Conservation (phyloP, 2,888 invertebrate genomes). For the Tipula lateralis region DNA sequence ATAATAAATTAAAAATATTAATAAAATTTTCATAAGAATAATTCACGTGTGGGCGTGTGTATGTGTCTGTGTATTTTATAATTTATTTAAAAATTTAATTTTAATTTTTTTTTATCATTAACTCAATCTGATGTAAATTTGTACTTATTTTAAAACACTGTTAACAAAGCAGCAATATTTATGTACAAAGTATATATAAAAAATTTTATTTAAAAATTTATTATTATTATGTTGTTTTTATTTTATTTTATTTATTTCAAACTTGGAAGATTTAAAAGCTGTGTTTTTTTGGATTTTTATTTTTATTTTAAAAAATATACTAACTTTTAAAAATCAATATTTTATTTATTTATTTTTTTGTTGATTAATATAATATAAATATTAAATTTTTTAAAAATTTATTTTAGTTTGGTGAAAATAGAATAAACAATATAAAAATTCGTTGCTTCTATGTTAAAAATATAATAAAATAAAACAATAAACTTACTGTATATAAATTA, state of each 20-base stretch:
- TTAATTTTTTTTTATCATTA: background rate
- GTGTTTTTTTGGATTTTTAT: background rate
- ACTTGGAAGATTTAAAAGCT: constrained; percentile 24
- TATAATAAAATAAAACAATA: background rate
- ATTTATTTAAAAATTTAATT: background rate
- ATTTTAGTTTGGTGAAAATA: background rate
- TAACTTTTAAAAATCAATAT: background rate
- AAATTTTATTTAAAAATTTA: constrained; percentile 24
- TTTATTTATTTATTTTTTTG: too few species aligned
- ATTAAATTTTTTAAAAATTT: background rate
- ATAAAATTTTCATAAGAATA: constrained; percentile 26
- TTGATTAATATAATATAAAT: background rate
- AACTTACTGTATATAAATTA: background rate
- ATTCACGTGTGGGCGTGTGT: too few species aligned
- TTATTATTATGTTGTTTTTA: constrained; percentile 9
- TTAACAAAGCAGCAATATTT: constrained; percentile 28
- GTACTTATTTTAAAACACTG: constrained; percentile 29
- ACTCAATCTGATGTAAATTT: constrained; percentile 21
- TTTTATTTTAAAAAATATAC: background rate
- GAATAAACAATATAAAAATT: background rate
- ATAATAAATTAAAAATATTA: constrained; percentile 27
- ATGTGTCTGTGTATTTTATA: background rate
- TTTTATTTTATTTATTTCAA: too few species aligned
- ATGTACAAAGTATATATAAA: constrained; percentile 27
- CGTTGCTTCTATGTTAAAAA: background rate